Evolutionary conservation across 2,113 vertebrate genomes (phyloP), one percentile per base, ranked within the genome.

Genomic region (Cisticola juncidis): DNA sequence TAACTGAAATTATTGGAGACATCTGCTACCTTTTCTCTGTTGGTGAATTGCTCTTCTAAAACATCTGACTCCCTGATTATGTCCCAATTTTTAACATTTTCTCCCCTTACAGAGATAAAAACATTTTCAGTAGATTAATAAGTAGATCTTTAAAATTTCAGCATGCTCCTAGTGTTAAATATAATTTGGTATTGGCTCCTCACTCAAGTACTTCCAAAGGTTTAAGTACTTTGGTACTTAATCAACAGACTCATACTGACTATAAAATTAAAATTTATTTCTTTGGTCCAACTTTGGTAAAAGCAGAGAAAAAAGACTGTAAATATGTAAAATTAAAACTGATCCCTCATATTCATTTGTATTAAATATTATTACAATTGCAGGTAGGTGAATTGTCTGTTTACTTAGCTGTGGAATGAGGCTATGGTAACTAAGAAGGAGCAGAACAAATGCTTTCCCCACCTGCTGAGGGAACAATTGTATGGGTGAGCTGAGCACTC

Each of bases 261-360:
- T 50, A 18, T 62, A 68, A 71, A 56, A 76, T 51, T 51, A 56
- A 61, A 78, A 78, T 47, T 42, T 35, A 20, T 74, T 56, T 70
- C 0, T 53, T 85, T 76, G 24, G 7, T 72, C 13, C 9, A 50
- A 29, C 2, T 77, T 73, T 38, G 19, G 50, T 15, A 72, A 66
- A 8, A 80, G 2, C 26, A 86, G 42, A 57, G 5, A 7, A 66
- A 74, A 18, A 4, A 2, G 0, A 12, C 14, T 33, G 2, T 11
- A 47, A 29, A 66, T 21, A 68, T 9, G 5, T 33, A 72, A 44
- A 44, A 45, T 53, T 48, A 23, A 3, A 81, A 47, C 1, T 3
- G 57, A 42, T 22, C 2, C 9, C 54, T 83, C 40, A 21, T 71
- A 54, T 31, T 44, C 1, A 36, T 89, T 80, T 1, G 12, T 60